Percentiles rank a stretch among this genome's conserved stretches.
Conservation (phyloP, 2,888 invertebrate species). For the Hesperia comma region DNA sequence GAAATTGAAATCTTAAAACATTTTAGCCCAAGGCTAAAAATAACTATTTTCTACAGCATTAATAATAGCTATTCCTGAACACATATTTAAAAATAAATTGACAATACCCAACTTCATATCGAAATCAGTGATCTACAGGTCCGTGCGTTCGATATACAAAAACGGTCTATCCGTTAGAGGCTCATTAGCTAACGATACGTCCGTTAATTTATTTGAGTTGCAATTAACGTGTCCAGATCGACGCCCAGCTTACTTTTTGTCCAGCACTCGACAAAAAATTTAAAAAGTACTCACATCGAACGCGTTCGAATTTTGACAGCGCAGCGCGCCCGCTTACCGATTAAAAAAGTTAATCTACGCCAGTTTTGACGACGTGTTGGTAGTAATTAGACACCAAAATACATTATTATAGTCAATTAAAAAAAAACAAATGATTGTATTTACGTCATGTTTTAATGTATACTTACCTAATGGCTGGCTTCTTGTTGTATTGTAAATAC, state of each 20-base stretch:
- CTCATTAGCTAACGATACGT: constrained; percentile 75
- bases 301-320: constrained; percentile 54
- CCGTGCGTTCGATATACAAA: constrained; percentile 39
- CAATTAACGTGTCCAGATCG: constrained; percentile 76
- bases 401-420: constrained; percentile 32
- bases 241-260: constrained; percentile 60
- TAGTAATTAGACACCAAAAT: constrained; percentile 22
- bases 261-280: constrained; percentile 51
- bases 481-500: constrained; percentile 27
- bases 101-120: constrained; percentile 19
- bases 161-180: constrained; percentile 51
- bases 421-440: constrained; percentile 6
- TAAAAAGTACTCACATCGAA: constrained; percentile 43
- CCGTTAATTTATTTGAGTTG: constrained; percentile 78
- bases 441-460: constrained; percentile 9
- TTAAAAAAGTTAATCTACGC: constrained; percentile 39
- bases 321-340: constrained; percentile 46
- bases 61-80: background rate
- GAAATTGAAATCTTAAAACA: background rate
- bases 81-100: background rate
- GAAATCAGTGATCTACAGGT: constrained; percentile 36
- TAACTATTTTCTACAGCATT: background rate
- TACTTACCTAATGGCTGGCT: constrained; percentile 3
- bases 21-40: background rate
- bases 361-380: constrained; percentile 12